Percentiles rank a stretch among this genome's conserved stretches.
Conservation (phyloP, 1,140 invertebrate genomes). For the Holcopasites calliopsidis region DNA sequence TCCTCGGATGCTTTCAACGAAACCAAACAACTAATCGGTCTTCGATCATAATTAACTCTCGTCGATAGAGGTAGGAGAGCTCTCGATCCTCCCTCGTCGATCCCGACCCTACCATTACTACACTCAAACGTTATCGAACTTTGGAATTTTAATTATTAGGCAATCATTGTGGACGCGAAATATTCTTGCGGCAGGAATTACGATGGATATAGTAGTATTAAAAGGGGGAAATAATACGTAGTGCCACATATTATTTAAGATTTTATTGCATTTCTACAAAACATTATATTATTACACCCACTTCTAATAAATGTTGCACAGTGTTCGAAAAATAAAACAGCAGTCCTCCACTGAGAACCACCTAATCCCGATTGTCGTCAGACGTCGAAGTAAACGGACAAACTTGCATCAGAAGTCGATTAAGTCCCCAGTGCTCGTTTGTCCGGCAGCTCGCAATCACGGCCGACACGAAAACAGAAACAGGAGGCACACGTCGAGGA, state of each 20-base stretch:
- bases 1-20: constrained; percentile 64
- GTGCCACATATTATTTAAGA: too few species aligned
- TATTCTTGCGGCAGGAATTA: neutral
- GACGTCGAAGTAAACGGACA: neutral
- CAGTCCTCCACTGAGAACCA: neutral
- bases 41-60: constrained; percentile 48
- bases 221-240: too few species aligned
- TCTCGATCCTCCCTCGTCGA: constrained; percentile 9
- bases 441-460: constrained; percentile 36
- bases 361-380: neutral
- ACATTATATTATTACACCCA: too few species aligned
- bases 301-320: too few species aligned
- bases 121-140: too few species aligned
- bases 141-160: neutral
- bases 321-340: too few species aligned
- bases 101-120: neutral
- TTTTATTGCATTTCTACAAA: too few species aligned
- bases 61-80: constrained; percentile 9
- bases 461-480: constrained; percentile 31
- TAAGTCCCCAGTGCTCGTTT: constrained; percentile 8
- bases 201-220: too few species aligned
- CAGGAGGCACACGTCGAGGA: constrained; percentile 33
- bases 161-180: constrained; percentile 6
- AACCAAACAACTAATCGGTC: constrained; percentile 45
- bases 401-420: constrained; percentile 1